Conservation (phyloP, 2,797 vertebrate genomes). For the Channa striata region DNA sequence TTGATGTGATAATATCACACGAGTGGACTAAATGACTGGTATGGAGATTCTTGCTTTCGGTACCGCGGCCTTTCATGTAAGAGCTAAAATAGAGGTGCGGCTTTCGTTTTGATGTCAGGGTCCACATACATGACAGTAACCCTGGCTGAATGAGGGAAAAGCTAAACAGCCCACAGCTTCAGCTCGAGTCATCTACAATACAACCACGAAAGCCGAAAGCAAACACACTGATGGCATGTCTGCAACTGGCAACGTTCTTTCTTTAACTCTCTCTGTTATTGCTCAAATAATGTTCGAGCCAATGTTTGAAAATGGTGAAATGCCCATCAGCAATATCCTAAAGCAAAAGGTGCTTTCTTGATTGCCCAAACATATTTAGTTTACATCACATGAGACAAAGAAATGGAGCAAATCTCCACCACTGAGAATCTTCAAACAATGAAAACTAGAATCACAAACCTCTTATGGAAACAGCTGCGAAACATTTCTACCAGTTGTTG, state of each 20-base stretch:
- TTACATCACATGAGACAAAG: not conserved
- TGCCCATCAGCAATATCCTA: not conserved
- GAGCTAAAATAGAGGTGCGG: not conserved
- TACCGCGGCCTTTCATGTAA: not conserved
- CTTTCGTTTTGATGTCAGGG: conserved; percentile 12
- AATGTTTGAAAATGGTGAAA: not conserved
- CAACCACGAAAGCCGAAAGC: not conserved
- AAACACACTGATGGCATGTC: not conserved
- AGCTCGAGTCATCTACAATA: not conserved
- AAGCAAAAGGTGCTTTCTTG: not conserved
- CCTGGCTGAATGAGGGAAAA: not conserved
- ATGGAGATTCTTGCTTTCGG: conserved; percentile 2
- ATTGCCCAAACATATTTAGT: not conserved
- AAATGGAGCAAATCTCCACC: not conserved
- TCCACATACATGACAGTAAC: not conserved
- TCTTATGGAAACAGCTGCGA: too few species aligned
- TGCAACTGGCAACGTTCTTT: not conserved
- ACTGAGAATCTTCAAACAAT: not conserved
- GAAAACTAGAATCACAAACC: too few species aligned
- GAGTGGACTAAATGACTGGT: conserved; percentile 34
- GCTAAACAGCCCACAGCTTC: not conserved
- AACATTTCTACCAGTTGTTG: too few species aligned
- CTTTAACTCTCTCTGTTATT: not conserved
- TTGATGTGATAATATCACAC: conserved; percentile 43
- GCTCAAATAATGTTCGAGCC: not conserved